These are phyloP conservation scores for Apocheima hispidaria DNA, from an alignment of 2,888 invertebrate species.

Conservation along the genomic window DNA sequence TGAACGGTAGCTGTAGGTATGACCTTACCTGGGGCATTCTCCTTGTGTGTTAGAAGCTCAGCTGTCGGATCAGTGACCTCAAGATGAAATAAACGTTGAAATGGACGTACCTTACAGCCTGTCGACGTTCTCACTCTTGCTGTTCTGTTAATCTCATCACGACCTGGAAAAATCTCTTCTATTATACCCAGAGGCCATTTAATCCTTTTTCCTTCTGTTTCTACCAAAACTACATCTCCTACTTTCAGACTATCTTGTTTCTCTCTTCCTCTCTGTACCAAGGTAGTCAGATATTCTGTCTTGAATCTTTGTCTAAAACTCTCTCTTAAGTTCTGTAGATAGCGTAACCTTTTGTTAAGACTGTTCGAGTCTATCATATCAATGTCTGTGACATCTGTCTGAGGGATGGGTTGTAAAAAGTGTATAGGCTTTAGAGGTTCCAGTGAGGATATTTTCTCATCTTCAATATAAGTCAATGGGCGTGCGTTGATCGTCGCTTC, in stretches of 20 bases:
- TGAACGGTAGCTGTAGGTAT: too few relatives aligned
- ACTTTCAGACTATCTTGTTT: background rate
- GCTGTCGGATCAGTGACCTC: too few relatives aligned
- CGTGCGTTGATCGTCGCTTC: background rate
- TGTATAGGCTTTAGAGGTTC: background rate
- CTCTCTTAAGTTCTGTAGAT: background rate
- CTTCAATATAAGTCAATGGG: background rate
- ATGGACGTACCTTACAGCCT: background rate
- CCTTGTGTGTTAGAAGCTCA: too few relatives aligned
- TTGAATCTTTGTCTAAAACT: background rate
- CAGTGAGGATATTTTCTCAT: background rate
- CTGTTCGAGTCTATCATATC: background rate
- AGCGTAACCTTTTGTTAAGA: background rate
- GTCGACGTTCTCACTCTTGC: too few relatives aligned
- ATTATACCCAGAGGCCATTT: too few relatives aligned
- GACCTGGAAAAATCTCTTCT: too few relatives aligned
- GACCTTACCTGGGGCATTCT: too few relatives aligned
- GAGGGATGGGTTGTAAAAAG: background rate
- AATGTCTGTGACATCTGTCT: background rate
- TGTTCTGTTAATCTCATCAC: too few relatives aligned
- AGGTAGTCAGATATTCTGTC: background rate
- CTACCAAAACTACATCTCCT: too few relatives aligned
- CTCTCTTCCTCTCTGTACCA: conserved; percentile 1
- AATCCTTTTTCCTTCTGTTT: too few relatives aligned
- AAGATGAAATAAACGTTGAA: background rate